Evolutionary conservation across 64 coral and sea anemone species (phyloP).

Genomic region (Platygyra sinensis): DNA sequence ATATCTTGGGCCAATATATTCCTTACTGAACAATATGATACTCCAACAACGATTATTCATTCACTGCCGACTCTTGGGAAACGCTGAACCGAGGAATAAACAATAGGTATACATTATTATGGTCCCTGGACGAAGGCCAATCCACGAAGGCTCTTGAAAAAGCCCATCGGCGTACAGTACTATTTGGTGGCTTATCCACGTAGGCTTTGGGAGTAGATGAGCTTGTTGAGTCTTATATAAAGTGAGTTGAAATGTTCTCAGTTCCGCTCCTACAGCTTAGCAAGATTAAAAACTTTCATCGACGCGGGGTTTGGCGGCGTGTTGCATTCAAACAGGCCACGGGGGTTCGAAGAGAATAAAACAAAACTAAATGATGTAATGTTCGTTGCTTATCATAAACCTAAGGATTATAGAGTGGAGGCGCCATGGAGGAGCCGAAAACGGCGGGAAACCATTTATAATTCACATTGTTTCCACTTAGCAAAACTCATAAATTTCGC

Average conservation of each 20-base stretch:
- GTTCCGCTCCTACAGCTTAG: constrained; percentile 58
- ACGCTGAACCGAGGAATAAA: not conserved
- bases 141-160: not conserved
- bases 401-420: constrained; percentile 63
- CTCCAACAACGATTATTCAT: constrained; percentile 56
- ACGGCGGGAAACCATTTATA: constrained; percentile 70
- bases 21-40: constrained; percentile 50
- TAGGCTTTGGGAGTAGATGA: constrained; percentile 5
- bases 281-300: constrained; percentile 65
- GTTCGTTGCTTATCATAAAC: constrained; percentile 77
- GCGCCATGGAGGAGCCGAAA: constrained; percentile 60
- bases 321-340: constrained; percentile 69
- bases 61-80: constrained; percentile 31
- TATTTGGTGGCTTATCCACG: not conserved
- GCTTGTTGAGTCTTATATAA: constrained; percentile 63
- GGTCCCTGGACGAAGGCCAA: not conserved
- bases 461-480: constrained; percentile 77
- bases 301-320: constrained; percentile 59
- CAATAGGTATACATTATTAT: constrained; percentile 28
- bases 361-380: constrained; percentile 71
- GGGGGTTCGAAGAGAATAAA: constrained; percentile 23
- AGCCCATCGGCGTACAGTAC: not conserved
- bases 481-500: constrained; percentile 56
- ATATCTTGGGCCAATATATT: constrained; percentile 63
- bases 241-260: constrained; percentile 4